Evolutionary conservation across 64 coral and sea anemone genomes (phyloP).

Genomic region (Pocillopora verrucosa): DNA sequence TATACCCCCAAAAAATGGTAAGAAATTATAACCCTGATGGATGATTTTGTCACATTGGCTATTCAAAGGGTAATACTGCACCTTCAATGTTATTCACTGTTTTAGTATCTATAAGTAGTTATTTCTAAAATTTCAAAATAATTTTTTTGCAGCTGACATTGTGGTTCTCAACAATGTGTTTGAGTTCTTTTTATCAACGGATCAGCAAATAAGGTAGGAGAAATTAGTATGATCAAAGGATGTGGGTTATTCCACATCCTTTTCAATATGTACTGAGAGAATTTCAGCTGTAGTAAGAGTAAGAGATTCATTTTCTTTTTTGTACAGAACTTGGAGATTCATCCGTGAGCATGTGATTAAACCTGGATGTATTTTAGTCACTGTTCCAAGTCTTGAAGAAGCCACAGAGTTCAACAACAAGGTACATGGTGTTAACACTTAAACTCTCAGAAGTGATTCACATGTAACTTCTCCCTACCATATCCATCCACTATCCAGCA

Average conservation of each 20-base stretch:
- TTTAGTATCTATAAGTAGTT: no score
- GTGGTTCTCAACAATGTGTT: slow-evolving; percentile 86
- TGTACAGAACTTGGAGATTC: slow-evolving; percentile 71
- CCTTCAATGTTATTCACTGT: no score
- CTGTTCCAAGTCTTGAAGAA: slow-evolving; percentile 76
- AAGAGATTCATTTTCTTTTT: neutral
- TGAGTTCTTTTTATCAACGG: slow-evolving; percentile 75
- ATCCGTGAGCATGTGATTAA: slow-evolving; percentile 56
- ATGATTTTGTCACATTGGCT: no score
- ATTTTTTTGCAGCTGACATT: slow-evolving; percentile 60
- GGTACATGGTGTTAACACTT: neutral
- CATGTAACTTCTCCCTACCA: no score
- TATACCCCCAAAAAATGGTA: no score
- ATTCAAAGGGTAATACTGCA: no score
- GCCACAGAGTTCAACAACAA: slow-evolving; percentile 25
- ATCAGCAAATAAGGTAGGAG: slow-evolving; percentile 76
- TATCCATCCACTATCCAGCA: no score
- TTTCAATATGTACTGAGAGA: no score
- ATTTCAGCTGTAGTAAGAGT: neutral
- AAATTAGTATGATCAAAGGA: neutral
- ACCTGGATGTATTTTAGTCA: slow-evolving; percentile 78
- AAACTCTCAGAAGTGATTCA: no score
- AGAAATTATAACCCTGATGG: no score
- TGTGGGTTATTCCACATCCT: neutral
- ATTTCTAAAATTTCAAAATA: neutral